phyloP scores from a whole-genome alignment of 1,140 invertebrate genomes.

The Drosophila ironensis region DNA sequence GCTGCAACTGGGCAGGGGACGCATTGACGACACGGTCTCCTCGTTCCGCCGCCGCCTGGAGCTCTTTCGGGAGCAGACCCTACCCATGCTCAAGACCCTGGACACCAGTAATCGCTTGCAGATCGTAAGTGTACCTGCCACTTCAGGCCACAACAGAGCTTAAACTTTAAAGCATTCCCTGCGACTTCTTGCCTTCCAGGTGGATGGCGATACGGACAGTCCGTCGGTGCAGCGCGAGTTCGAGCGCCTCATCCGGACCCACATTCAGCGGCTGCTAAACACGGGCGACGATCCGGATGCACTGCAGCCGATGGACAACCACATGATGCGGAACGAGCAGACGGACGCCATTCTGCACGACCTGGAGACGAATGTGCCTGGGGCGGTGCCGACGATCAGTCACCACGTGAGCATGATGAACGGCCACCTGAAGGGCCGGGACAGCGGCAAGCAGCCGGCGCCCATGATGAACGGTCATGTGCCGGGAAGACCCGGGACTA shows the following conservation, averaged over 20 bases:
- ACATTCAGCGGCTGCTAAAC: conserved; percentile 83
- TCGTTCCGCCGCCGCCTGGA: conserved; percentile 91
- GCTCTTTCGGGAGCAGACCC: conserved; percentile 91
- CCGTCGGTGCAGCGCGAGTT: conserved; percentile 89
- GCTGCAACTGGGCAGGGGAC: conserved; percentile 89
- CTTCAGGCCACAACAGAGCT: no score
- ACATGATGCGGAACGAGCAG: conserved; percentile 65
- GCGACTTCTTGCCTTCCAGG: conserved; percentile 83
- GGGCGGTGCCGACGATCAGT: conserved; percentile 79
- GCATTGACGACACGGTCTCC: conserved; percentile 91
- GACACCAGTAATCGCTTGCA: conserved; percentile 90
- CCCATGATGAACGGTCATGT: conserved; percentile 70
- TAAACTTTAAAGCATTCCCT: background rate
- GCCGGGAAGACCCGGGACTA: conserved; percentile 46
- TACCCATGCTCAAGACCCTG: conserved; percentile 92
- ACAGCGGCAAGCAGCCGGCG: conserved; percentile 40
- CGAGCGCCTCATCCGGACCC: conserved; percentile 84
- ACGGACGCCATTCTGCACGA: conserved; percentile 77
- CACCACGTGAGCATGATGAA: conserved; percentile 81
- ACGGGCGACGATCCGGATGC: conserved; percentile 28
- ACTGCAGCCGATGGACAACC: conserved; percentile 21
- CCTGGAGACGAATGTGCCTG: conserved; percentile 78
- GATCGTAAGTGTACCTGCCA: conserved; percentile 85
- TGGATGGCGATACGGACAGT: conserved; percentile 91
- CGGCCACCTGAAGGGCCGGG: conserved; percentile 71